A percentile compares a stretch with the other conserved stretches of the same genome.
Evolutionary conservation across 1,140 invertebrate species (phyloP).

Genomic region (Paramacrobiotus metropolitanus): DNA sequence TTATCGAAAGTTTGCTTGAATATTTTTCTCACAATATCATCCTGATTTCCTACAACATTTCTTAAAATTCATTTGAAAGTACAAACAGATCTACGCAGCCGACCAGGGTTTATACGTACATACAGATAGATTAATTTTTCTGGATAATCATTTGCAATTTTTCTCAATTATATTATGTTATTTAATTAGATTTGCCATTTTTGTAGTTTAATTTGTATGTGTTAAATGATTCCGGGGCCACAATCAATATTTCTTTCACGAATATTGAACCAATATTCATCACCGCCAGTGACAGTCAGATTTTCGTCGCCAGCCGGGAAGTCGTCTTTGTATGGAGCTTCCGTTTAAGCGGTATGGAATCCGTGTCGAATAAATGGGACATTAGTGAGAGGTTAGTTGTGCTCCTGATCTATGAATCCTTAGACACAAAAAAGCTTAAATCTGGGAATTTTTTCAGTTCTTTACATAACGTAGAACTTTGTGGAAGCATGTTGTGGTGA

Average conservation of each 20-base stretch:
- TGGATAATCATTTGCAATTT: background rate
- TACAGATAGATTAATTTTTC: background rate
- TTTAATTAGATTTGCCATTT: background rate
- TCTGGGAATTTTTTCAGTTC: too few species aligned
- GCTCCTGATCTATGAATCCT: too few species aligned
- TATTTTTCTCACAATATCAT: too few species aligned
- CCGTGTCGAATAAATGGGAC: background rate
- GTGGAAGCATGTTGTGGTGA: too few species aligned
- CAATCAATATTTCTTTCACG: background rate
- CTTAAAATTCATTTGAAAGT: too few species aligned
- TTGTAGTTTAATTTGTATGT: background rate
- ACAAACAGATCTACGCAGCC: too few species aligned
- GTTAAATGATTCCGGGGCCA: background rate
- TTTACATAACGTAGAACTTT: too few species aligned
- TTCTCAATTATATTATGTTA: background rate
- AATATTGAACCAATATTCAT: background rate
- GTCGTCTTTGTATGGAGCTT: background rate
- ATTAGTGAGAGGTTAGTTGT: background rate
- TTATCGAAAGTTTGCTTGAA: too few species aligned
- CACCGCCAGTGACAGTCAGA: background rate
- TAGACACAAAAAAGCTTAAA: too few species aligned
- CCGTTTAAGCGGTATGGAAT: background rate
- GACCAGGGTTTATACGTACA: background rate
- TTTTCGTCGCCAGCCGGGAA: background rate
- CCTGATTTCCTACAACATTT: too few species aligned